Percentiles rank a stretch among this genome's conserved stretches.
These are phyloP conservation scores for Dichetophora obliterata DNA, from an alignment of 2,888 invertebrate species.

Conservation along the genomic window DNA sequence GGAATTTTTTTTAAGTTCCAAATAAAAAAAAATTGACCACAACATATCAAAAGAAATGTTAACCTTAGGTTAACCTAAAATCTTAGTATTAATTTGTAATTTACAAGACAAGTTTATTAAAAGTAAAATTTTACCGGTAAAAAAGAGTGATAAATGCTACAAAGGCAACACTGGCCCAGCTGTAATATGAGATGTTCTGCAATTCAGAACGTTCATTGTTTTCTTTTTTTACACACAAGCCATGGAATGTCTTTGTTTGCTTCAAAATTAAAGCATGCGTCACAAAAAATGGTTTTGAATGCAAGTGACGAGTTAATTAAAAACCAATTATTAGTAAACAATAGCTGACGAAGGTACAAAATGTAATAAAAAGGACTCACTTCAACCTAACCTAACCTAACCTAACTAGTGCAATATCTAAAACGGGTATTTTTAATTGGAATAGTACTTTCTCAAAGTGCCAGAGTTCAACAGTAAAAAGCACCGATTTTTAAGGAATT, in stretches of 20 bases:
- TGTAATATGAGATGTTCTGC: conserved; percentile 10
- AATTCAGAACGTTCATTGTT: too few species aligned
- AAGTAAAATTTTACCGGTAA: neutral
- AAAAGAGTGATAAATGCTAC: neutral
- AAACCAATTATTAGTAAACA: conserved; percentile 52
- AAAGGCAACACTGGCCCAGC: neutral
- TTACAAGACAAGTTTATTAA: too few species aligned
- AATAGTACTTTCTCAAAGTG: neutral
- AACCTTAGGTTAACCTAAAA: too few species aligned
- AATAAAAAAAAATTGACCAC: neutral
- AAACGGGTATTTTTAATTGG: neutral
- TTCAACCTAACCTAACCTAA: neutral
- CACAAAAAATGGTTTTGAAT: conserved; percentile 14
- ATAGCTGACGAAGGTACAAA: conserved; percentile 49
- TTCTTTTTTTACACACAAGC: neutral
- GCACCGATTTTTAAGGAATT: too few species aligned
- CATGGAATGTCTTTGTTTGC: conserved; percentile 22
- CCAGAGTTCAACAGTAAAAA: too few species aligned
- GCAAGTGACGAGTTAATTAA: conserved; percentile 55
- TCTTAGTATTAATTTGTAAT: too few species aligned
- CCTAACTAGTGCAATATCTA: neutral
- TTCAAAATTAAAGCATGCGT: neutral
- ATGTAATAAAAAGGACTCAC: neutral
- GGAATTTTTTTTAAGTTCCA: neutral
- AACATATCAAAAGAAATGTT: too few species aligned